phyloP scores from a whole-genome alignment of 2,888 invertebrate genomes.

The Tinea semifulvella region DNA sequence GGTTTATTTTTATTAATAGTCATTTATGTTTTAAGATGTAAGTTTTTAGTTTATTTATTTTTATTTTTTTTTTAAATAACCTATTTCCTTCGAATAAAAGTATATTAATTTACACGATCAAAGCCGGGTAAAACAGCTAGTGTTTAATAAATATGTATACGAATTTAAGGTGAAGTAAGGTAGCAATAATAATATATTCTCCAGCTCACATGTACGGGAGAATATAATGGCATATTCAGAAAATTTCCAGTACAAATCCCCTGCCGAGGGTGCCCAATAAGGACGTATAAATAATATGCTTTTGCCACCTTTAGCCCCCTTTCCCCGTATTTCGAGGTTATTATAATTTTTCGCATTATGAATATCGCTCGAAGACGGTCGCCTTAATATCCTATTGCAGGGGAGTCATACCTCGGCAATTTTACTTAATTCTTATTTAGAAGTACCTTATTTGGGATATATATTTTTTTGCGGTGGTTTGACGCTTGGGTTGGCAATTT shows the following conservation, averaged over 20 bases:
- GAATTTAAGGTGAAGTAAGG: too few species aligned
- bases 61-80: too few species aligned
- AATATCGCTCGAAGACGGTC: conserved; percentile 53
- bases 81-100: too few species aligned
- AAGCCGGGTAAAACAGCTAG: too few species aligned
- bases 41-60: too few species aligned
- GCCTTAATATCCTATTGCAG: conserved; percentile 38
- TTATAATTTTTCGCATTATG: conserved; percentile 68
- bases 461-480: neutral
- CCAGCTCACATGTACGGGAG: neutral
- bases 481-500: neutral
- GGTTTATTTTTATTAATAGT: too few species aligned
- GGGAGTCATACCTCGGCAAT: conserved; percentile 64
- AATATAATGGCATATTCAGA: conserved; percentile 43
- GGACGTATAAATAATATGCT: conserved; percentile 44
- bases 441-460: conserved; percentile 59
- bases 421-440: conserved; percentile 66
- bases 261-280: conserved; percentile 32
- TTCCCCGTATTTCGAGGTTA: conserved; percentile 50
- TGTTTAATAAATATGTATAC: too few species aligned
- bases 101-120: too few species aligned
- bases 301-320: conserved; percentile 38
- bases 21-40: too few species aligned
- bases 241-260: conserved; percentile 56
- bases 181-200: neutral